Percentiles rank a stretch among this genome's conserved stretches.
phyloP scores from a whole-genome alignment of 2,797 vertebrate genomes.

The Peromyscus nudipes region DNA sequence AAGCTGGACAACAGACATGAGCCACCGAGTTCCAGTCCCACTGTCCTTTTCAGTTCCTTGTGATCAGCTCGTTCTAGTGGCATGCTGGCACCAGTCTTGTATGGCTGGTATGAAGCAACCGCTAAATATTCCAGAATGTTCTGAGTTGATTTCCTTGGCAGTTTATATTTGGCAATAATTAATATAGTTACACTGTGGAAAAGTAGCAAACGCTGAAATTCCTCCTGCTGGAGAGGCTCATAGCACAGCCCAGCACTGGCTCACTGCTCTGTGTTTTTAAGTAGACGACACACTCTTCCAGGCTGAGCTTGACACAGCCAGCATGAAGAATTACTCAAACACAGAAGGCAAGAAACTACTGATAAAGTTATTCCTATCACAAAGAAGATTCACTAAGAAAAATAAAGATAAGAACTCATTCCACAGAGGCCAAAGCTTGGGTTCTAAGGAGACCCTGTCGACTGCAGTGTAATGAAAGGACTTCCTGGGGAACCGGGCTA shows the following conservation, averaged over 20 bases:
- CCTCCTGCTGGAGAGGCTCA: background rate
- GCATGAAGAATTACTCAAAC: background rate
- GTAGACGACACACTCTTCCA: conserved; percentile 3
- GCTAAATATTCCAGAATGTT: background rate
- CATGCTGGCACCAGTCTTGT: background rate
- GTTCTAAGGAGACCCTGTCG: background rate
- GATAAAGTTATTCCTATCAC: background rate
- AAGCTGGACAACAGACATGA: too few species aligned
- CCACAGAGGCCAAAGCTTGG: background rate
- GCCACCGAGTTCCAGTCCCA: background rate
- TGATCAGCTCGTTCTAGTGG: background rate
- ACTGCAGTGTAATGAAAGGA: background rate
- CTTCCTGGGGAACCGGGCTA: background rate
- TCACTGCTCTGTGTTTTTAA: background rate
- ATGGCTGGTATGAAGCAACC: background rate
- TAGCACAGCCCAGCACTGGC: background rate
- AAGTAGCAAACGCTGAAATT: background rate
- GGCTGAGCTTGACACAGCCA: background rate
- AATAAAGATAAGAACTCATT: background rate
- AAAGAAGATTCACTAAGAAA: background rate
- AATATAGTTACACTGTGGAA: background rate
- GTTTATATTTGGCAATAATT: background rate
- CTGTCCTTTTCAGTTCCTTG: background rate
- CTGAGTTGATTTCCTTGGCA: background rate
- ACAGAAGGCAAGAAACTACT: background rate